Evolutionary conservation across 2,797 vertebrate genomes (phyloP), one percentile per base, ranked within the genome.

Genomic region (Linurgus olivaceus): DNA sequence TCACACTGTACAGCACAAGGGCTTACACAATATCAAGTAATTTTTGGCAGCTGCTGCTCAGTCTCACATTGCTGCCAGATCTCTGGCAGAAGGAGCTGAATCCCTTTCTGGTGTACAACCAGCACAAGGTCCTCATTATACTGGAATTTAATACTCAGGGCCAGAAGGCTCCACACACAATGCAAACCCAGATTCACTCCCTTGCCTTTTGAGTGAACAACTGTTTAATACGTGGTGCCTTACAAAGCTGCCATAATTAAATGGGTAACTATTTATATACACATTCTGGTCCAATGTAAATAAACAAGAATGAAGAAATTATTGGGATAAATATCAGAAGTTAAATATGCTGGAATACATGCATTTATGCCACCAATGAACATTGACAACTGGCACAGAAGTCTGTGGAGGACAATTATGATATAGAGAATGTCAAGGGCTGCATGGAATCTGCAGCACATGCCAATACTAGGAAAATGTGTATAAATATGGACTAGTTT

Each of bases 91-190:
- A 72, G 94, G 84, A 97, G 51, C 86, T 73, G 90, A 96, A 79
- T 94, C 83, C 82, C 94, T 87, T 80, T 81, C 83, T 96, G 52
- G 17, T 93, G 66, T 85, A 93, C 81, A 96, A 72, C 79, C 91
- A 96, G 87, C 95, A 96, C 94, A 96, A 96, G 78, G 86, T 96
- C 90, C 91, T 97, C 90, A 96, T 97, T 97, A 97, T 96, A n/a
- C 85, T 77, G 88, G 71, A 90, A 88, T 96, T 95, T 97, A 95
- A 96, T 86, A 73, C 81, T 81, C 73, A 51, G 51, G 93, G 91
- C 80, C 90, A 96, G 89, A 94, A 97, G 68, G 78, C 86, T 96
- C 94, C 88, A 65, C 68, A 88, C 86, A 86, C 90, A 96, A 78
- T 73, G 35, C 95, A 96, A 86, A 97, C 81, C 92, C 87, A 96